These are phyloP conservation scores for Thunnus albacares DNA, from an alignment of 2,797 vertebrate species.

Conservation along the genomic window DNA sequence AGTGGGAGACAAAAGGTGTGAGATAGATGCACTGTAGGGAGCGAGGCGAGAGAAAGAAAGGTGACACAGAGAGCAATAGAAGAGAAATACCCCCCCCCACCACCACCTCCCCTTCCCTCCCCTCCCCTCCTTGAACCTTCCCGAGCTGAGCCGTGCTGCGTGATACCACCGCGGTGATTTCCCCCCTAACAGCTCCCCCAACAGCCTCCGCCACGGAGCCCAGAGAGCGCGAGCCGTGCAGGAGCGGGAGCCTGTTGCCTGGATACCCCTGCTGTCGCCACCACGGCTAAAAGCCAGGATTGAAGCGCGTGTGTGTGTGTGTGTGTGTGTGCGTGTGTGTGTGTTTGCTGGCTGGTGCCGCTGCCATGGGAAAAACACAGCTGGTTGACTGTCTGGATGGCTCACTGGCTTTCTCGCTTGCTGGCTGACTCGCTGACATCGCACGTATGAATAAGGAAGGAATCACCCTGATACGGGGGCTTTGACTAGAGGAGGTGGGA, in stretches of 20 bases:
- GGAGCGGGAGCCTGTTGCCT: conserved; percentile 80
- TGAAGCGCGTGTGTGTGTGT: background rate
- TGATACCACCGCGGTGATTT: conserved; percentile 32
- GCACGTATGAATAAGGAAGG: conserved; percentile 58
- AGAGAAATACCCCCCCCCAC: conserved; percentile 4
- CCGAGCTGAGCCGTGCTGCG: conserved; percentile 22
- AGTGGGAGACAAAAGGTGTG: conserved; percentile 52
- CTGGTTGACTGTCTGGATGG: conserved; percentile 54
- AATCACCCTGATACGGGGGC: conserved; percentile 45
- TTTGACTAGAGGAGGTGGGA: conserved; percentile 32
- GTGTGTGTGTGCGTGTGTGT: background rate
- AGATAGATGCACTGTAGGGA: conserved; percentile 43
- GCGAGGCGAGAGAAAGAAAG: background rate
- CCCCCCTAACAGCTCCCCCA: conserved; percentile 14
- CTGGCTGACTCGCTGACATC: conserved; percentile 37
- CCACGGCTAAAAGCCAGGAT: conserved; percentile 49
- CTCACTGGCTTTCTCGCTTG: background rate
- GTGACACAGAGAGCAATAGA: conserved; percentile 22
- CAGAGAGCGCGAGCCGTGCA: conserved; percentile 36
- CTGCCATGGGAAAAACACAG: conserved; percentile 63
- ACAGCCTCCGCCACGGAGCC: conserved; percentile 49
- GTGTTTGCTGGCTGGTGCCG: conserved; percentile 28
- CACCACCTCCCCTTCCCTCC: background rate
- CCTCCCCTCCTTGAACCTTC: conserved; percentile 15
- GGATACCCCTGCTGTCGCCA: conserved; percentile 72